Percentiles rank a stretch among this genome's conserved stretches.
These are phyloP conservation scores for Adelphocoris suturalis DNA, from an alignment of 2,888 invertebrate species.

Conservation along the genomic window DNA sequence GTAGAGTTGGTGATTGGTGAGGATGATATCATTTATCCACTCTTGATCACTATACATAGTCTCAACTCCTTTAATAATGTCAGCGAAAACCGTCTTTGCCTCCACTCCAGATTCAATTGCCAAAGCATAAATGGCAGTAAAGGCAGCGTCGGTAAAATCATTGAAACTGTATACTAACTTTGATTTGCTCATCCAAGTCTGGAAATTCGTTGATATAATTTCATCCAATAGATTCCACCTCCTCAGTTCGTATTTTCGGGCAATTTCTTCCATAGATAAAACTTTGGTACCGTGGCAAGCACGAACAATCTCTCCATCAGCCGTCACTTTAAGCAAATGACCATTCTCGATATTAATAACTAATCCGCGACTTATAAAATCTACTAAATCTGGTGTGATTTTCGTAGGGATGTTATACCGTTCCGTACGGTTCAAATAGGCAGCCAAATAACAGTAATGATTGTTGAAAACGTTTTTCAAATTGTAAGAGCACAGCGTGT, in stretches of 20 bases:
- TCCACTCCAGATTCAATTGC: conserved; percentile 81
- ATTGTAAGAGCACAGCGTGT: conserved; percentile 86
- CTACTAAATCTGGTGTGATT: conserved; percentile 78
- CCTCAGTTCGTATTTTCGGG: conserved; percentile 81
- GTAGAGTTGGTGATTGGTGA: conserved; percentile 81
- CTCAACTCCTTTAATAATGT: conserved; percentile 83
- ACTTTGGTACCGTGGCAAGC: conserved; percentile 58
- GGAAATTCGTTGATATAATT: conserved; percentile 79
- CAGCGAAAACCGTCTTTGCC: conserved; percentile 81
- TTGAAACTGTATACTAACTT: conserved; percentile 81
- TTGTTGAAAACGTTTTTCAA: conserved; percentile 83
- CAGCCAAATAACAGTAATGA: conserved; percentile 82
- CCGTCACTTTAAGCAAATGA: conserved; percentile 56
- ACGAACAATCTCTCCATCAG: conserved; percentile 43
- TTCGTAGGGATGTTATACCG: conserved; percentile 79
- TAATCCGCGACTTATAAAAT: conserved; percentile 87
- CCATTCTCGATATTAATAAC: conserved; percentile 83
- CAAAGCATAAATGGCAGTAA: conserved; percentile 84
- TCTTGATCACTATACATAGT: conserved; percentile 84
- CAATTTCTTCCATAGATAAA: conserved; percentile 79
- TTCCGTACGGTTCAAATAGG: conserved; percentile 82
- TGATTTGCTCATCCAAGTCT: conserved; percentile 83
- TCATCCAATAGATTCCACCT: conserved; percentile 81
- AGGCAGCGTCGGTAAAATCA: conserved; percentile 81
- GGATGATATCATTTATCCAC: conserved; percentile 83